Conservation (phyloP, 2,888 invertebrate species). For the Pandemis heparana region DNA sequence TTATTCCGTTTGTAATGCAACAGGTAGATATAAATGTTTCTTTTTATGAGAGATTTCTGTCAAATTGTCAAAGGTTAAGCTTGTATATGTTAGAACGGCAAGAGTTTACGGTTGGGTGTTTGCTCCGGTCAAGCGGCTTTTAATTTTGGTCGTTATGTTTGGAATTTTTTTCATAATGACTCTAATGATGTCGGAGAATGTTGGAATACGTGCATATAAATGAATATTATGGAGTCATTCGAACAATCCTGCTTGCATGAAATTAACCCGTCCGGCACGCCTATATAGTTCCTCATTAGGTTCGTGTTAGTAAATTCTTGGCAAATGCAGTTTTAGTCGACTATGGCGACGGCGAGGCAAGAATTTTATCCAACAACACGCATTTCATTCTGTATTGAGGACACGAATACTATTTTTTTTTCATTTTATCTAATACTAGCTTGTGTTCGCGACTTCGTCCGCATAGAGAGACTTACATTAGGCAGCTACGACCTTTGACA, state of each 20-base stretch:
- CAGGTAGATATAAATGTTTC: slow-evolving; percentile 27
- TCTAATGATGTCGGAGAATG: slow-evolving; percentile 55
- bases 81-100: slow-evolving; percentile 60
- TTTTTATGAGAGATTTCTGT: slow-evolving; percentile 40
- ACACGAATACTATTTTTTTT: background rate
- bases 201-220: slow-evolving; percentile 48
- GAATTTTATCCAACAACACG: slow-evolving; percentile 21
- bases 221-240: slow-evolving; percentile 35
- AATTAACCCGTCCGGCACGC: slow-evolving; percentile 32
- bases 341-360: slow-evolving; percentile 10
- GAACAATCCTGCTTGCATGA: slow-evolving; percentile 41
- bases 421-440: no score
- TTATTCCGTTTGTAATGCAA: slow-evolving; percentile 31
- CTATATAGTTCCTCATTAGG: slow-evolving; percentile 39
- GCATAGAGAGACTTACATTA: no score
- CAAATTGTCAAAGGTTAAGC: slow-evolving; percentile 55
- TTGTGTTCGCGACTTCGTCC: no score
- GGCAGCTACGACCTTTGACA: no score
- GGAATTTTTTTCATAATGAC: slow-evolving; percentile 58
- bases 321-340: slow-evolving; percentile 38
- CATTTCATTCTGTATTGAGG: background rate
- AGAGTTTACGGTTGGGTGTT: slow-evolving; percentile 66
- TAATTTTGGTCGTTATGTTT: slow-evolving; percentile 66
- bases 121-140: slow-evolving; percentile 62
- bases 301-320: slow-evolving; percentile 32